These are phyloP conservation scores for Pangasianodon hypophthalmus DNA, from an alignment of 2,113 vertebrate genomes.

Conservation along the genomic window DNA sequence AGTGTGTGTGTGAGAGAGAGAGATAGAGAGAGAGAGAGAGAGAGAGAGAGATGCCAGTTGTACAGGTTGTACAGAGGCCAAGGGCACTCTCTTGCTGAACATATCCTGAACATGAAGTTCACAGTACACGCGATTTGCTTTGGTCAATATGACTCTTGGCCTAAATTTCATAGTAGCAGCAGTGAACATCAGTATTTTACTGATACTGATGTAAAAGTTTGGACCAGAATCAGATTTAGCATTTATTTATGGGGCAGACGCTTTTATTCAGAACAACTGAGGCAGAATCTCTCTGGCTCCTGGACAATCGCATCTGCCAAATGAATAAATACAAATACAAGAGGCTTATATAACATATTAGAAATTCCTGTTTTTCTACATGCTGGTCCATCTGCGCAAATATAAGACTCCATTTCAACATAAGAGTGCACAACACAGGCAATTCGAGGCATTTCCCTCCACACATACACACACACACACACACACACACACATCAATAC, in stretches of 20 bases:
- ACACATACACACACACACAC: not conserved
- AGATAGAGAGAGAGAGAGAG: not conserved
- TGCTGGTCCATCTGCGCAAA: not conserved
- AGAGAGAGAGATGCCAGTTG: not conserved
- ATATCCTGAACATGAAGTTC: not conserved
- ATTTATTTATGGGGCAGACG: not conserved
- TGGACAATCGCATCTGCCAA: not conserved
- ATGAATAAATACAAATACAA: not conserved
- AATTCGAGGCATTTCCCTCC: not conserved
- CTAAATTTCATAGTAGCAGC: no score
- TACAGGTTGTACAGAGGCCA: not conserved
- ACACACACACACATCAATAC: not conserved
- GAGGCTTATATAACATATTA: not conserved
- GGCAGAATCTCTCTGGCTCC: not conserved
- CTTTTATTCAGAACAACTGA: not conserved
- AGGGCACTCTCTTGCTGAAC: conserved; percentile 5
- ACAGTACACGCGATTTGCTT: not conserved
- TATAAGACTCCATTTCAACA: conserved; percentile 1
- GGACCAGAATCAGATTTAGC: no score
- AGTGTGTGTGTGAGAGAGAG: not conserved
- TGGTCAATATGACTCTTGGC: not conserved
- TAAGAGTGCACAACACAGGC: conserved; percentile 11
- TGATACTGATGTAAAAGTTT: not conserved
- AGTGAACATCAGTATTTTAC: not conserved
- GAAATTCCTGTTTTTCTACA: conserved; percentile 32